These are phyloP conservation scores for Lycocorax pyrrhopterus DNA, from an alignment of 2,113 vertebrate genomes.

Conservation along the genomic window DNA sequence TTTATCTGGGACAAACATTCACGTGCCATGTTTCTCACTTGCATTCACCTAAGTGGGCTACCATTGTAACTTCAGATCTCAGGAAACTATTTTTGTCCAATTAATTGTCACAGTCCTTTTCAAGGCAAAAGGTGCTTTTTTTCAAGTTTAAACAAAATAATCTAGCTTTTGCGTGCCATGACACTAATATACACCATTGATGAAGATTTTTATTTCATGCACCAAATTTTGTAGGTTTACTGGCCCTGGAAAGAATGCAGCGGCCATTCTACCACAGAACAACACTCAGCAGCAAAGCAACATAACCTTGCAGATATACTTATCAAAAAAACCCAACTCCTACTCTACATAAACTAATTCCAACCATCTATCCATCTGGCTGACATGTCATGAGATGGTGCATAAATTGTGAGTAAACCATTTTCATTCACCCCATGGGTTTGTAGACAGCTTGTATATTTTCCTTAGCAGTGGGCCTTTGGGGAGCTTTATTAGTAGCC, in stretches of 20 bases:
- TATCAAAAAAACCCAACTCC: background rate
- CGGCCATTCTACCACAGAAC: rapidly evolving
- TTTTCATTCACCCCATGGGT: background rate
- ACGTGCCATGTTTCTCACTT: background rate
- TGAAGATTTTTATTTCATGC: background rate
- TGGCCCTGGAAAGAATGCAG: background rate
- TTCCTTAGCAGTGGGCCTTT: background rate
- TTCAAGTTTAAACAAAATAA: background rate
- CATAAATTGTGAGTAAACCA: background rate
- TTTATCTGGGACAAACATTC: background rate
- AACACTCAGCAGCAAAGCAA: background rate
- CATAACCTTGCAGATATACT: background rate
- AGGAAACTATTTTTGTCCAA: background rate
- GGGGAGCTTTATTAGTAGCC: background rate
- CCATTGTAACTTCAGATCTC: background rate
- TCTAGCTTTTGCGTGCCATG: background rate
- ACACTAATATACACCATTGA: background rate
- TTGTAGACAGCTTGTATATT: background rate
- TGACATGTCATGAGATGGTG: background rate
- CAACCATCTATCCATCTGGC: background rate
- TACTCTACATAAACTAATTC: background rate
- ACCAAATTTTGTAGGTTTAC: background rate
- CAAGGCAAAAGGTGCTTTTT: background rate
- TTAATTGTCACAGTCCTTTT: background rate
- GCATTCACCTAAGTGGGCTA: background rate